Base-by-base conservation (phyloP, 2,888 invertebrate species). In the Watsonalla cultraria region DNA sequence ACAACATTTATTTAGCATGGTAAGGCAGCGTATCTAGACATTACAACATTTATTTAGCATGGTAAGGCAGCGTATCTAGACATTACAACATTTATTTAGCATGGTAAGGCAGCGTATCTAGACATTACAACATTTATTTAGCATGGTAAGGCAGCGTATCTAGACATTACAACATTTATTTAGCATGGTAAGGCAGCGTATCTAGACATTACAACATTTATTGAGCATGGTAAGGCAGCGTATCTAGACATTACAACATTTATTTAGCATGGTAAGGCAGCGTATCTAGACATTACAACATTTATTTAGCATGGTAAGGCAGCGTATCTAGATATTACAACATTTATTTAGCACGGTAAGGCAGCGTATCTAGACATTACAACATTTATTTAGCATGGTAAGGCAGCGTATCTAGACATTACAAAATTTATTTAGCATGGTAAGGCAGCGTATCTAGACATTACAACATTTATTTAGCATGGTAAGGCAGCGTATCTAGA, bases 51-150 rank as follows among this genome's bases (percentile, higher is more conserved):
- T 24, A 24, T 24, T 24, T 24, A 24, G n/a, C n/a, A n/a, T n/a
- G n/a, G n/a, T n/a, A n/a, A n/a, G n/a, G n/a, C n/a, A n/a, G 93
- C 92, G 76, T 96, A 97, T 92, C 97, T 97, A 75, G 0, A 50
- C 60, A 54, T 0, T 51, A 9, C 37, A 49, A 24, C 13, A 54
- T 46, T 46, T 24, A 24, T 24, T 24, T 24, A 24, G n/a, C n/a
- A n/a, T n/a, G n/a, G n/a, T n/a, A n/a, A n/a, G n/a, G n/a, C n/a
- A n/a, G 93, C 92, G 76, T 96, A 97, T 92, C 97, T 97, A 75
- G 0, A 50, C 60, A 54, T 0, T 51, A 9, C 37, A 49, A 24
- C 13, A 54, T 46, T 46, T 24, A 24, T 24, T 24, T 24, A 24
- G n/a, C n/a, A n/a, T n/a, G n/a, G n/a, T n/a, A n/a, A n/a, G n/a